Base-by-base conservation (phyloP, 2,888 invertebrate genomes). In the Lepidocyrtoides sp. region DNA sequence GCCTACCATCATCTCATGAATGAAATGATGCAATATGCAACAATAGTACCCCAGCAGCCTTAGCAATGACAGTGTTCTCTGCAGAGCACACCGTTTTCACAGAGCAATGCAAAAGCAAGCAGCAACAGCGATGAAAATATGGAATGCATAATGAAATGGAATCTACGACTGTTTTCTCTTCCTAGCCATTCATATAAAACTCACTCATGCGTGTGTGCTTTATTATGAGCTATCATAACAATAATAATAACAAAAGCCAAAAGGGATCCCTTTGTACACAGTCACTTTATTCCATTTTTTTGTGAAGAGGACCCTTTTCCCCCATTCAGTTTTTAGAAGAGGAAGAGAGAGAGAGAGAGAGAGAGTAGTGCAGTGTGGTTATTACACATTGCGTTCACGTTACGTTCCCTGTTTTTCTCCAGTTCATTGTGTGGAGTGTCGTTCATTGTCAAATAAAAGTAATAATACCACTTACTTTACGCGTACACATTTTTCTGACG, bases 191-290 rank as follows among this genome's bases (percentile, higher is more conserved):
- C 66, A 72, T 23, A 51, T 51, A 69, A 57, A 48, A 48, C 36
- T 32, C 86, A 86, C 36, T 86, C 77, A 86, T 86, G 86, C 86
- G 86, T 86, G 86, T 77, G 86, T 86, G 26, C 77, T 86, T 86
- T 86, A 86, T 86, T 86, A 60, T 86, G 63, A 63, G 77, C 86
- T 86, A 86, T 86, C 86, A 86, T 86, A 86, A 86, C 86, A 86
- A 86, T 77, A 75, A 86, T 77, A 75, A 85, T 75, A 86, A 86
- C 86, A 86, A 86, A 85, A 85, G 72, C 63, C 54, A 85, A 77
- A 51, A 84, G 26, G 86, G 85, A 85, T 75, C 77, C 84, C 54
- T 85, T 85, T 72, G 51, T 23, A 17, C 26, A 17, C 44, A 14
- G 26, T 32, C 29, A 66, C 26, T 29, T 66, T 66, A 2, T 66